These are phyloP conservation scores for Temnothorax curvispinosus DNA, from an alignment of 1,140 invertebrate genomes.

Conservation along the genomic window DNA sequence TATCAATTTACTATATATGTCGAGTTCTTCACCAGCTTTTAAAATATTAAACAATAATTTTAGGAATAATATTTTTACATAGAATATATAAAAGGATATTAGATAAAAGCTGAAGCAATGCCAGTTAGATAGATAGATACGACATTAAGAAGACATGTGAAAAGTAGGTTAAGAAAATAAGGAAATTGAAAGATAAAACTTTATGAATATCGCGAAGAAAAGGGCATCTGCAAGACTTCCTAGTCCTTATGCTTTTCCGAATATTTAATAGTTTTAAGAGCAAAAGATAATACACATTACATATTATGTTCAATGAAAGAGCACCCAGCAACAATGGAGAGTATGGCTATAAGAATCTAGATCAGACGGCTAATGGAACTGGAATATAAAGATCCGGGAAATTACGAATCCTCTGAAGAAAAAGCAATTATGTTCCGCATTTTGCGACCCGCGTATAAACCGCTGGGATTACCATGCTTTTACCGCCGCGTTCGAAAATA, in stretches of 20 bases:
- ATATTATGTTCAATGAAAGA: constrained; percentile 14
- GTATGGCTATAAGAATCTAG: constrained; percentile 10
- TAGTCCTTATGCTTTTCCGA: background rate
- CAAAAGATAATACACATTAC: constrained; percentile 5
- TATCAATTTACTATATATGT: background rate
- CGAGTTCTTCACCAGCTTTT: background rate
- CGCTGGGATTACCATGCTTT: background rate
- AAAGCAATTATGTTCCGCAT: constrained; percentile 21
- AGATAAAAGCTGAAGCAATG: background rate
- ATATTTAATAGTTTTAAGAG: constrained; percentile 40
- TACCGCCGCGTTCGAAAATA: background rate
- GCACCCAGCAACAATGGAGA: background rate
- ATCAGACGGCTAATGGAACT: constrained; percentile 40
- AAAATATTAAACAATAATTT: constrained; percentile 24
- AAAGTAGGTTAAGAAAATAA: constrained; percentile 47
- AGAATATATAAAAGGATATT: background rate
- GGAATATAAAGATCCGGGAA: constrained; percentile 36
- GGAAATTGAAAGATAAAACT: constrained; percentile 50
- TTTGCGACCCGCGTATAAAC: constrained; percentile 12
- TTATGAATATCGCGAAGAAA: constrained; percentile 38
- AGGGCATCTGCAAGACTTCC: constrained; percentile 1
- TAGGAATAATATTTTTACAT: background rate
- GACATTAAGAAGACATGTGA: constrained; percentile 37
- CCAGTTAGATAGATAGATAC: background rate
- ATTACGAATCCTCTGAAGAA: constrained; percentile 30